phyloP scores from a whole-genome alignment of 2,888 invertebrate species.

The Cyclophora albipunctata region DNA sequence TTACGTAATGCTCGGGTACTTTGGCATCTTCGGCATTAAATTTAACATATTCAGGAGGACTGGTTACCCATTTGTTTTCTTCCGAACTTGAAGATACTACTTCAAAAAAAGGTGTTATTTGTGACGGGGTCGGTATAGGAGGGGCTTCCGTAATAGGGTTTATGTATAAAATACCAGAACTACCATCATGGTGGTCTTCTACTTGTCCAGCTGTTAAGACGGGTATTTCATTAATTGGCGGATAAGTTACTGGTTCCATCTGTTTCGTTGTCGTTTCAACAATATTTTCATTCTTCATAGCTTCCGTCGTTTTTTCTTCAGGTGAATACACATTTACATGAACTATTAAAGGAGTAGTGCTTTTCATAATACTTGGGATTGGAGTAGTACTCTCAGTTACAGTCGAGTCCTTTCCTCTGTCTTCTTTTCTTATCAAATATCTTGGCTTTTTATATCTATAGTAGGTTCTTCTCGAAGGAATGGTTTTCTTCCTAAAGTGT shows the following conservation, averaged over 20 bases:
- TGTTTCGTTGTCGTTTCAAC: conserved; percentile 18
- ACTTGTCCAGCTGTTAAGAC: conserved; percentile 43
- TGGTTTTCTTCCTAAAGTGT: conserved; percentile 54
- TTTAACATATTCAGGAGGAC: conserved; percentile 47
- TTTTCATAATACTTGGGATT: conserved; percentile 16
- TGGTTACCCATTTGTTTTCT: conserved; percentile 29
- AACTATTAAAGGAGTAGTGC: conserved; percentile 74
- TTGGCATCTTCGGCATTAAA: conserved; percentile 62
- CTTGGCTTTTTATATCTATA: conserved; percentile 30
- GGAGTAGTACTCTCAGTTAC: conserved; percentile 9
- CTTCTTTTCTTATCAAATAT: conserved; percentile 9
- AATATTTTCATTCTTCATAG: conserved; percentile 10
- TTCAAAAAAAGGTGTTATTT: conserved; percentile 33
- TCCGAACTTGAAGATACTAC: conserved; percentile 27
- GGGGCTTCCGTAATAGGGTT: conserved; percentile 23
- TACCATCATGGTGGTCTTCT: conserved; percentile 58
- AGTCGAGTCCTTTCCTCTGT: conserved; percentile 13
- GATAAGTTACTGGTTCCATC: conserved; percentile 21
- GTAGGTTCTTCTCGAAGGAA: conserved; percentile 31
- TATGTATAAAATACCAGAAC: conserved; percentile 56
- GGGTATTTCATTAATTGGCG: conserved; percentile 31
- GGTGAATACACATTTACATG: conserved; percentile 78
- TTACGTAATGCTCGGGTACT: conserved; percentile 40
- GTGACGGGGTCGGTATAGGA: conserved; percentile 25
- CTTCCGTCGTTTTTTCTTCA: conserved; percentile 22